Conservation (phyloP, 2,113 vertebrate species). For the Ranitomeya variabilis region DNA sequence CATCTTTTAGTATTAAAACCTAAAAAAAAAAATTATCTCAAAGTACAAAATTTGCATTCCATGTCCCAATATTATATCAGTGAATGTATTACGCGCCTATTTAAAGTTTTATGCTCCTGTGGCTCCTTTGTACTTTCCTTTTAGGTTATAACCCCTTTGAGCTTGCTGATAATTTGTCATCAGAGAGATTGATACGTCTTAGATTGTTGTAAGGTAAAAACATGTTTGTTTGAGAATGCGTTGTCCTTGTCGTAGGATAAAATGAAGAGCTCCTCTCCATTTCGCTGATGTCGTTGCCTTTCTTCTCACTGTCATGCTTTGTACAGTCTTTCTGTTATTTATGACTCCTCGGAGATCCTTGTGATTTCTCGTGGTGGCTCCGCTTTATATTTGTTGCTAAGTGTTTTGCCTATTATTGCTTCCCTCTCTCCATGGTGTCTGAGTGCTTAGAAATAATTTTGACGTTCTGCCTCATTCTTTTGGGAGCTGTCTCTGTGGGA, state of each 20-base stretch:
- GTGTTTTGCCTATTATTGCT: conserved; percentile 49
- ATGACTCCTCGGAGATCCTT: conserved; percentile 28
- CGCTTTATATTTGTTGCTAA: conserved; percentile 34
- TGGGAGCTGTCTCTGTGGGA: conserved; percentile 54
- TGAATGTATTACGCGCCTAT: not conserved
- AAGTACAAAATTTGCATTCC: not conserved
- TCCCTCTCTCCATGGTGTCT: not conserved
- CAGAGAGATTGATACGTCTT: conserved; percentile 31
- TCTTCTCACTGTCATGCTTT: conserved; percentile 27
- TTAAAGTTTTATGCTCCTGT: conserved; percentile 3
- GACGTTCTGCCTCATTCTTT: conserved; percentile 47
- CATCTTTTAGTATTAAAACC: not conserved
- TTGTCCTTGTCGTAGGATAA: conserved; percentile 42
- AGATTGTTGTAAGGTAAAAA: conserved; percentile 47
- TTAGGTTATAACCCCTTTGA: conserved; percentile 34
- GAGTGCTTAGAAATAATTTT: conserved; percentile 52
- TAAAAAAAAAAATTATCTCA: not conserved
- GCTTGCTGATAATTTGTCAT: conserved; percentile 29
- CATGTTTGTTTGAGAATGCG: conserved; percentile 45
- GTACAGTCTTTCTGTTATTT: conserved; percentile 12
- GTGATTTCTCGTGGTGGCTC: conserved; percentile 44
- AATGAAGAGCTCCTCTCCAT: conserved; percentile 59
- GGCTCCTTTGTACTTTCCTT: conserved; percentile 1
- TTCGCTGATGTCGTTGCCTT: conserved; percentile 21
- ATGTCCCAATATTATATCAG: not conserved